Conservation (phyloP, 2,888 invertebrate genomes). For the Gnatocerus cornutus region DNA sequence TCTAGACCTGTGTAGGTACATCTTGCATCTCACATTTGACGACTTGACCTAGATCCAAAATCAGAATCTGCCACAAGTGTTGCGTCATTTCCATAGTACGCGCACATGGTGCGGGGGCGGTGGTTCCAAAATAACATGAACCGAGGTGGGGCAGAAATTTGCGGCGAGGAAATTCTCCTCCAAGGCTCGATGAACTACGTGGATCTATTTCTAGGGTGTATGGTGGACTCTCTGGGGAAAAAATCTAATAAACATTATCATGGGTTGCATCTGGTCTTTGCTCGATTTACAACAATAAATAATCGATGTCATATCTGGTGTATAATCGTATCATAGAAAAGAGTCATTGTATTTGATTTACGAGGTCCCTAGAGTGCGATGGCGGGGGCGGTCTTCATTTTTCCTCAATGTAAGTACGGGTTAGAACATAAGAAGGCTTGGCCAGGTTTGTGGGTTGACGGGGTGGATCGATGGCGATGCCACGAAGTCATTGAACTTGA, state of each 20-base stretch:
- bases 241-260: conserved; percentile 38
- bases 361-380: conserved; percentile 42
- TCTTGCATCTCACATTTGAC: conserved; percentile 48
- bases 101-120: conserved; percentile 36
- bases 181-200: not conserved
- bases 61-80: conserved; percentile 46
- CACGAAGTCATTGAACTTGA: conserved; percentile 62
- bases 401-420: conserved; percentile 53
- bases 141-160: conserved; percentile 2
- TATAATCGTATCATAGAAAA: conserved; percentile 47
- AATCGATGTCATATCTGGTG: conserved; percentile 47
- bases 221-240: not conserved
- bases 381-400: conserved; percentile 48
- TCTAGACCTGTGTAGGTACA: conserved; percentile 48
- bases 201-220: not conserved
- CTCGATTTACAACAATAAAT: conserved; percentile 49
- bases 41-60: conserved; percentile 51
- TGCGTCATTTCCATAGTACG: conserved; percentile 46
- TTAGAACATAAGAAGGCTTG: conserved; percentile 57
- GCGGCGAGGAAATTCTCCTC: not conserved
- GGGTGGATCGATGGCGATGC: conserved; percentile 59
- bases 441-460: conserved; percentile 62
- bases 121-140: conserved; percentile 16
- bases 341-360: conserved; percentile 50
- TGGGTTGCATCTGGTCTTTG: conserved; percentile 48